Base-by-base conservation (phyloP, 2,113 vertebrate species). In the Cathartes aura region DNA sequence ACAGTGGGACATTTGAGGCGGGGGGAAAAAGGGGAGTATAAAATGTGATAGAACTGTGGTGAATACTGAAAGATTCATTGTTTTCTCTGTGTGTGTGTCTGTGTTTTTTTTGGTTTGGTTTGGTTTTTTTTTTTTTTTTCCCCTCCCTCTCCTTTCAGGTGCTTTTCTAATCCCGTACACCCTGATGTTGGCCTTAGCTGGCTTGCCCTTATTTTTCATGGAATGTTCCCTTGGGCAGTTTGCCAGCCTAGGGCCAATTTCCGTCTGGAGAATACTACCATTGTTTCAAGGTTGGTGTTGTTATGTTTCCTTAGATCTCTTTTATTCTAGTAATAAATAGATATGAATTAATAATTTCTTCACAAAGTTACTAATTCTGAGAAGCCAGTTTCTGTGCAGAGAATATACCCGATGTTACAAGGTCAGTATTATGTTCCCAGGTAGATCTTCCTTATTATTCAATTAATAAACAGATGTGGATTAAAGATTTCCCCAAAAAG, bases 141-240 rank as follows among this genome's bases (percentile, higher is more conserved):
- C 7, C 29, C 14, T 11, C 5, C 6, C 21, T 47, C 23, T 84
- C 24, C 17, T 30, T n/a, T 92, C 90, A 99, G 99, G 99, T 92
- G 99, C 99, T 62, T 99, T 99, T 94, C 98, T 99, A 45, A 99
- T 99, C 79, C 99, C 99, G 1, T 99, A 99, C 67, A 87, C 98
- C 15, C 32, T 99, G 88, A 99, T 99, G 99, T n/a, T 99, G 97
- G 98, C 99, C 1, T 92, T 99, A 56, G 97, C 98, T 85, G 99
- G 99, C 12, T 98, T 99, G 32, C 99, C 99, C 11, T 94, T 99
- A 52, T 99, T 99, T 98, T 99, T 99, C 95, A 73, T 99, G 96
- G 99, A 99, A 92, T 99, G 99, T 74, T 99, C 99, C 42, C 80
- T 99, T 3, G 99, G 99, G 45, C 99, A 99, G 87, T 99, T 99